Percentiles rank a stretch among this genome's conserved stretches.
Conservation (phyloP, 2,888 invertebrate species). For the Esperia sulphurella region DNA sequence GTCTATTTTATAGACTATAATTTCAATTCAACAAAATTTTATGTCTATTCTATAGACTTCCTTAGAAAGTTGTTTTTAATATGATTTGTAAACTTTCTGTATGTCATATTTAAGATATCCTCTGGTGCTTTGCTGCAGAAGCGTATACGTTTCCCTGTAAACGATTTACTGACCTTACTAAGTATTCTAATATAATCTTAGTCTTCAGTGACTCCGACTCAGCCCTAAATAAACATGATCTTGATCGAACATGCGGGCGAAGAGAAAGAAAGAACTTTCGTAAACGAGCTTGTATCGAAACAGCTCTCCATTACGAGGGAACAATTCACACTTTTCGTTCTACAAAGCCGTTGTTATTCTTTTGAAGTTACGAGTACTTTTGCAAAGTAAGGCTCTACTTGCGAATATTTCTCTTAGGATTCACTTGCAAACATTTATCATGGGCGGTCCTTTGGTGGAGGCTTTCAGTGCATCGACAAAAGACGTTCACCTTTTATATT, state of each 20-base stretch:
- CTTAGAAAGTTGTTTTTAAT: too few species aligned
- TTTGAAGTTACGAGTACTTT: conserved; percentile 10
- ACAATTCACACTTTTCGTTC: conserved; percentile 3
- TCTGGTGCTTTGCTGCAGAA: too few species aligned
- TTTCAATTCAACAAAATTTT: too few species aligned
- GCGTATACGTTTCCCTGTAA: too few species aligned
- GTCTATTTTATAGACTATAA: too few species aligned
- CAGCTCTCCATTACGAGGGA: neutral
- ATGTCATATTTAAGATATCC: too few species aligned
- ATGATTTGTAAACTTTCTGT: too few species aligned
- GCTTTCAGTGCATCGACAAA: neutral
- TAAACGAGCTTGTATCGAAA: neutral
- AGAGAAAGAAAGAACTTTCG: neutral
- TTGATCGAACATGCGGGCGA: too few species aligned
- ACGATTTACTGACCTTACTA: too few species aligned
- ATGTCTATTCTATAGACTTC: too few species aligned
- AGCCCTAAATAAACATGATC: conserved; percentile 2
- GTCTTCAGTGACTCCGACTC: neutral
- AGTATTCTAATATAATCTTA: too few species aligned
- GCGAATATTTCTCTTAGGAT: conserved; percentile 13
- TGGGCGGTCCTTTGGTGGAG: neutral
- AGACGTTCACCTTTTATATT: neutral
- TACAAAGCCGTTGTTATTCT: conserved; percentile 7
- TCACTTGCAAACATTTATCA: conserved; percentile 2
- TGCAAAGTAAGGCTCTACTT: conserved; percentile 11